Conservation (phyloP, 1,140 invertebrate species). For the Lysiphlebus fabarum region DNA sequence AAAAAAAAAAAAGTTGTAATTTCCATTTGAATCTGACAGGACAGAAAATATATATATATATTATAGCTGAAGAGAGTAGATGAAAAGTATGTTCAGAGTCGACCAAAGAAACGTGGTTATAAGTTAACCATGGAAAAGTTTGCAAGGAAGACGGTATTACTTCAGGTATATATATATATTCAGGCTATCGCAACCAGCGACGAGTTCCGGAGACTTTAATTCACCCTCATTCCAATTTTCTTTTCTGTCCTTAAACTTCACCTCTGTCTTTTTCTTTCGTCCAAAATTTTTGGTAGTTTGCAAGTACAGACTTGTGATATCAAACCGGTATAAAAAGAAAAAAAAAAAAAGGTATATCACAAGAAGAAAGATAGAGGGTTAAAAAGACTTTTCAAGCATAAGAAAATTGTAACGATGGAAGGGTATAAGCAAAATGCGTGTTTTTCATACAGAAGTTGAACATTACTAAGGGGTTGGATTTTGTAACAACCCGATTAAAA, state of each 20-base stretch:
- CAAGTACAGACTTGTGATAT: no score
- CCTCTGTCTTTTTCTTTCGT: no score
- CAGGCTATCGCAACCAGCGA: slow-evolving; percentile 5
- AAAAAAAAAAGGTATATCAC: background rate
- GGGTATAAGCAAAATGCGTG: slow-evolving; percentile 17
- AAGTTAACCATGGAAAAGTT: slow-evolving; percentile 26
- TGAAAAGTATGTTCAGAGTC: background rate
- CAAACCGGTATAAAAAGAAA: slow-evolving; percentile 8
- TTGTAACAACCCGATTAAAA: no score
- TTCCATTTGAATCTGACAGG: background rate
- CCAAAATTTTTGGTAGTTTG: no score
- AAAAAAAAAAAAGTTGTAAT: slow-evolving; percentile 5
- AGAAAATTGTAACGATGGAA: background rate
- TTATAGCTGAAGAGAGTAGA: background rate
- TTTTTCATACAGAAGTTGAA: slow-evolving; percentile 24
- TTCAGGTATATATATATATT: slow-evolving; percentile 6
- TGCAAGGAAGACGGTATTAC: slow-evolving; percentile 16
- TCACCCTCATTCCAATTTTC: slow-evolving; percentile 14
- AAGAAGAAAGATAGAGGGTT: slow-evolving; percentile 1
- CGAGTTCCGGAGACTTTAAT: slow-evolving; percentile 23
- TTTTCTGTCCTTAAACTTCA: background rate
- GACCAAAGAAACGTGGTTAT: slow-evolving; percentile 14
- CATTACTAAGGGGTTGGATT: no score
- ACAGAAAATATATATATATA: background rate
- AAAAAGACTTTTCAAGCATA: background rate